Base-by-base conservation (phyloP, 2,888 invertebrate species). In the Andricus quercusramuli region DNA sequence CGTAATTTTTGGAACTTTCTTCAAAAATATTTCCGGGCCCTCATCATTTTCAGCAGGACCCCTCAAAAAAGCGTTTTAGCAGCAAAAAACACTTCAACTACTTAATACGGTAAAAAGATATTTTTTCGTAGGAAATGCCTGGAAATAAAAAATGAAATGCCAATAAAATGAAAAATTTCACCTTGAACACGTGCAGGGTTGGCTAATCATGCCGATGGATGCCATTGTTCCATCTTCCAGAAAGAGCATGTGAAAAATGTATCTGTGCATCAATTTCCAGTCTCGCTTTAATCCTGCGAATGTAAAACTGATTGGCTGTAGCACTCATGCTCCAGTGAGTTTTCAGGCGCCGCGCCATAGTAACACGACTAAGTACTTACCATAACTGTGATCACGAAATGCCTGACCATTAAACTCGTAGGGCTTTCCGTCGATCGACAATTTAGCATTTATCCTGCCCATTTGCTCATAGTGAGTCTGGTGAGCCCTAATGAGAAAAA, bases 191-290 rank as follows among this genome's bases (percentile, higher is more conserved):
- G 74, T 74, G 32, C 56, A 74, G 9, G 74, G 74, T 51, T 74
- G 74, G n/a, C 56, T 56, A 11, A 74, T 29, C 51, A 74, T 56
- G n/a, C 74, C 74, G 13, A 74, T 74, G 29, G 32, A 74, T 20
- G 51, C 51, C 32, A 29, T 74, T 51, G 51, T 74, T 74, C 74
- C 74, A 56, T 74, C 51, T 3, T 74, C 56, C 32, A 74, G 29
- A n/a, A 74, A 74, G n/a, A 74, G 56, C 51, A 74, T 74, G 32
- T 74, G 74, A 47, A 51, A 74, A 74, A 74, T 74, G 20, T 74
- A 74, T 74, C 74, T 74, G 74, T 74, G 74, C 74, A 74, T 74
- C 20, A 74, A 74, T 51, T 56, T 74, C 74, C 74, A 74, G n/a
- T 74, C 56, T 74, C 74, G 51, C 13, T 74, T 74, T 51, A 74